Conservation (phyloP, 2,888 invertebrate genomes). For the Pristionchus arcanus region DNA sequence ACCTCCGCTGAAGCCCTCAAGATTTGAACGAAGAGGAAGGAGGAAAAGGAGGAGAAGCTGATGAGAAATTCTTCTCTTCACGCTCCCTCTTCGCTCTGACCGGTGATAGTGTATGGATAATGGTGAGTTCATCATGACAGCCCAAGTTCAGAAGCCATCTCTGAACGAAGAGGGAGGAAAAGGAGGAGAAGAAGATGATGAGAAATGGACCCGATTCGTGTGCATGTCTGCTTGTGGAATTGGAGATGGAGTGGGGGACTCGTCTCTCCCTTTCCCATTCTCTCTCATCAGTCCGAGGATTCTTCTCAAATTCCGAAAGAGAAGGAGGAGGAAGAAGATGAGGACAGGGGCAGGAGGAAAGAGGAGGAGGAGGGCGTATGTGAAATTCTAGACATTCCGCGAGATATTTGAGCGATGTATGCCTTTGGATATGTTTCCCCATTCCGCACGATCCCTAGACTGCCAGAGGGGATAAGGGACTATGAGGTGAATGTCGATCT, state of each 20-base stretch:
- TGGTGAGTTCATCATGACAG: no score
- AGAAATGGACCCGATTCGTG: neutral
- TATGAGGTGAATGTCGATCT: neutral
- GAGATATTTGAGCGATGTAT: neutral
- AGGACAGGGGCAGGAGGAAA: neutral
- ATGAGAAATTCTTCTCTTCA: no score
- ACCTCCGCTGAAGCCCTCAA: no score
- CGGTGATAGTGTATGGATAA: no score
- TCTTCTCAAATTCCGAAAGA: neutral
- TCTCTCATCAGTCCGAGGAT: neutral
- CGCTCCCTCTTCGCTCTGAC: no score
- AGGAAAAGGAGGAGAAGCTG: no score
- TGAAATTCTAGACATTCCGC: conserved; percentile 30
- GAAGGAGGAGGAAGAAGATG: neutral
- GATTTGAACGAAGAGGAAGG: no score
- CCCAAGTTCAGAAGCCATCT: no score
- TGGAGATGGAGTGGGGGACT: neutral
- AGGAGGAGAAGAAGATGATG: neutral
- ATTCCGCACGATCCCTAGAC: no score
- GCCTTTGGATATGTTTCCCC: neutral
- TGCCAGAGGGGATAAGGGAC: neutral
- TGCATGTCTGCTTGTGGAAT: neutral
- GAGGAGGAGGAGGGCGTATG: neutral
- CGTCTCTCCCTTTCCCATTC: neutral
- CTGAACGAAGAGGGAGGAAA: no score